Evolutionary conservation across 2,113 vertebrate species (phyloP).

Genomic region (Neolamprologus brichardi): DNA sequence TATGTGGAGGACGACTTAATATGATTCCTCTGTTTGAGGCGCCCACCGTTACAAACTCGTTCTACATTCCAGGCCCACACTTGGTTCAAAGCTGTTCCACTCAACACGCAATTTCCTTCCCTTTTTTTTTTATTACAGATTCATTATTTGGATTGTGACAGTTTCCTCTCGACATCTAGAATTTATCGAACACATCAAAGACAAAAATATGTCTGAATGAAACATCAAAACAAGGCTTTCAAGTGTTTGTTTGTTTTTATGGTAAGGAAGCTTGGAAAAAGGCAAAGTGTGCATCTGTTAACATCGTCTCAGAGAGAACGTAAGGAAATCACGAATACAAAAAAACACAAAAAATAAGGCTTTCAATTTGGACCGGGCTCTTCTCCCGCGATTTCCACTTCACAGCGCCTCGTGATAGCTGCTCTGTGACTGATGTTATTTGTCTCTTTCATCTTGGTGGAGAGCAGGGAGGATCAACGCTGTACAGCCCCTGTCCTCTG

Average conservation of each 20-base stretch:
- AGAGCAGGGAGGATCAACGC: conserved; percentile 38
- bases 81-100: conserved; percentile 17
- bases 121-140: not conserved
- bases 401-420: conserved; percentile 38
- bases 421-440: conserved; percentile 50
- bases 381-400: conserved; percentile 57
- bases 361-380: conserved; percentile 12
- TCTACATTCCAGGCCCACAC: not conserved
- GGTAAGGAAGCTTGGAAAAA: conserved; percentile 17
- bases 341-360: not conserved
- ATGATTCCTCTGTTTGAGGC: not conserved
- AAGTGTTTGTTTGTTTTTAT: not conserved
- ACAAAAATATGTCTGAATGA: conserved; percentile 38
- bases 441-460: conserved; percentile 65
- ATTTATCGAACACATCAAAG: conserved; percentile 54
- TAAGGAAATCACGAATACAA: conserved; percentile 35
- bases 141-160: conserved; percentile 44
- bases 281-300: conserved; percentile 14
- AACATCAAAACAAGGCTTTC: conserved; percentile 56
- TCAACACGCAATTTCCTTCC: not conserved
- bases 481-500: not conserved
- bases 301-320: conserved; percentile 41
- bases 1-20: not conserved
- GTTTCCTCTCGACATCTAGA: conserved; percentile 12
- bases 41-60: not conserved